Conservation (phyloP, 30 jellyfish, hydroid and myxozoan species). For the Hydra vulgaris region DNA sequence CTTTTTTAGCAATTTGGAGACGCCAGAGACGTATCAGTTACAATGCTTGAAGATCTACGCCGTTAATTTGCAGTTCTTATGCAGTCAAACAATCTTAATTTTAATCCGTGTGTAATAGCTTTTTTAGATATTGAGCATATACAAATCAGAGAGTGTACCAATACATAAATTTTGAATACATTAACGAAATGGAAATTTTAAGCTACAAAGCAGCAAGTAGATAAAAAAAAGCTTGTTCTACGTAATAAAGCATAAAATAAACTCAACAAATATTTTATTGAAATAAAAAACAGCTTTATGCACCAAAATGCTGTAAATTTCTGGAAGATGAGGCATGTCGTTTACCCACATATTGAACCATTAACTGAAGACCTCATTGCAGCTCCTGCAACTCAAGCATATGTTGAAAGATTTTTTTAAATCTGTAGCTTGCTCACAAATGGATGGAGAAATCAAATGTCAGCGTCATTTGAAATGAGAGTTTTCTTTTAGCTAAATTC, state of each 20-base stretch:
- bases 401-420: background rate
- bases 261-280: background rate
- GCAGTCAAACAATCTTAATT: too few relatives aligned
- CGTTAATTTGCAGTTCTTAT: too few relatives aligned
- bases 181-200: background rate
- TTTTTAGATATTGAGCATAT: too few relatives aligned
- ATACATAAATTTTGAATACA: too few relatives aligned
- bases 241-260: background rate
- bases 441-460: background rate
- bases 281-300: background rate
- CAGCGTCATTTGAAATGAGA: too few relatives aligned
- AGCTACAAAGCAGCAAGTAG: background rate
- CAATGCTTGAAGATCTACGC: too few relatives aligned
- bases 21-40: too few relatives aligned
- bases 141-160: too few relatives aligned
- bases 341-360: background rate
- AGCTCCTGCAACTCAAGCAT: background rate
- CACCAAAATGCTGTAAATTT: background rate
- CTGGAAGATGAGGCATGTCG: background rate
- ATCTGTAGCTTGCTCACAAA: background rate
- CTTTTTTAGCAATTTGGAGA: too few relatives aligned
- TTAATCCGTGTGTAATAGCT: too few relatives aligned
- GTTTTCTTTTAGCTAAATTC: background rate
- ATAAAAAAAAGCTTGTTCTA: background rate
- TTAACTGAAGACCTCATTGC: background rate